A percentile compares a stretch with the other conserved stretches of the same genome.
Evolutionary conservation across 2,113 vertebrate species (phyloP).

Genomic region (Sula dactylatra): DNA sequence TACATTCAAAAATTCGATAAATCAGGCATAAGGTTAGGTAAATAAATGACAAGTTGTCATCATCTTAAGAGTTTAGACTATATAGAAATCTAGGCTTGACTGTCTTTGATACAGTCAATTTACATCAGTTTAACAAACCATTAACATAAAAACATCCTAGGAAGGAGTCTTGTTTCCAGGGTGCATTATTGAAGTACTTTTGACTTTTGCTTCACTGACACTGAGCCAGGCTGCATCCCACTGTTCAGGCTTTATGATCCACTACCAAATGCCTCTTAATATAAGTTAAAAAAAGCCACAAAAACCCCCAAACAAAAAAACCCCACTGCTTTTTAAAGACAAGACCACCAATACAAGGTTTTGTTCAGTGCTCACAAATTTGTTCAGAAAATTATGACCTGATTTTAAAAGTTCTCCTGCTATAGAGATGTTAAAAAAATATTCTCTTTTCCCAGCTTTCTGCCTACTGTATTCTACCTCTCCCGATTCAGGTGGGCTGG

Average conservation of each 20-base stretch:
- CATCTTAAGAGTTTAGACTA: neutral
- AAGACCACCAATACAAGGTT: neutral
- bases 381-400: neutral
- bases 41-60: neutral
- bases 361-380: neutral
- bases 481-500: constrained; percentile 1
- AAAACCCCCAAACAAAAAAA: neutral
- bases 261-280: neutral
- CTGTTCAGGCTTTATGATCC: neutral
- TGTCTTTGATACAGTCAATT: neutral
- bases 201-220: neutral
- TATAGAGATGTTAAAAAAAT: neutral
- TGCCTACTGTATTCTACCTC: neutral
- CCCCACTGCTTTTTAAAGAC: neutral
- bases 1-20: neutral
- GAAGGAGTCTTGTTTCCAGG: neutral
- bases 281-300: neutral
- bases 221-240: neutral
- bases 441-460: neutral
- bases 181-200: neutral
- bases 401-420: neutral
- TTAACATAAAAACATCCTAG: neutral
- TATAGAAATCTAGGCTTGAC: neutral
- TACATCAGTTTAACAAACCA: neutral
- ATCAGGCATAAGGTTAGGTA: neutral